Evolutionary conservation across 1,140 invertebrate species (phyloP).

Genomic region (Lerema accius): DNA sequence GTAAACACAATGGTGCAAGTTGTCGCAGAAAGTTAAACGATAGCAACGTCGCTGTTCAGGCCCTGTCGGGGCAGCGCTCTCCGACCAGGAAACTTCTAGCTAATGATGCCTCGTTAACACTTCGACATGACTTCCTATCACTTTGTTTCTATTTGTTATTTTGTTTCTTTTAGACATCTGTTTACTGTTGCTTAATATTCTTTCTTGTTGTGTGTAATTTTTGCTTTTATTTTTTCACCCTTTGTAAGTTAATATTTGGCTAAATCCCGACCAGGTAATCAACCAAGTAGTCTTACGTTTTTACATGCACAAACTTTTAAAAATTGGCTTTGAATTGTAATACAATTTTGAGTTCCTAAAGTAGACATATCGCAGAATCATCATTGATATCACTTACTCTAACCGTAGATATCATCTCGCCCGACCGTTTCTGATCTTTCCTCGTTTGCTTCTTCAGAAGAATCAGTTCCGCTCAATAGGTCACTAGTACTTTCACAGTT

Average conservation of each 20-base stretch:
- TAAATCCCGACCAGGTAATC: too few relatives aligned
- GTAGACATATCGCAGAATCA: too few relatives aligned
- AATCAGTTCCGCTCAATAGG: constrained; percentile 30
- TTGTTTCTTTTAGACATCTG: constrained; percentile 11
- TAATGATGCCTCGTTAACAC: constrained; percentile 35
- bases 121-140: constrained; percentile 27
- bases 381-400: too few relatives aligned
- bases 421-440: background rate
- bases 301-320: too few relatives aligned
- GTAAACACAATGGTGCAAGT: constrained; percentile 43
- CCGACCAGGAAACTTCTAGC: constrained; percentile 25
- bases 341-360: background rate
- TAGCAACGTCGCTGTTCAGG: constrained; percentile 36
- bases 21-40: constrained; percentile 51
- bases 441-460: constrained; percentile 6
- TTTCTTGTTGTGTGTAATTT: background rate
- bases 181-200: constrained; percentile 1
- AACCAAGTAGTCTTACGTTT: too few relatives aligned
- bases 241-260: too few relatives aligned
- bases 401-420: background rate
- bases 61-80: constrained; percentile 10
- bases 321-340: too few relatives aligned
- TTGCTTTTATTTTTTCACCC: background rate
- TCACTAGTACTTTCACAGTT: constrained; percentile 46
- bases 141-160: constrained; percentile 20